Evolutionary conservation across 1,140 invertebrate genomes (phyloP).

Genomic region (Brachionus asplanchnoidis): DNA sequence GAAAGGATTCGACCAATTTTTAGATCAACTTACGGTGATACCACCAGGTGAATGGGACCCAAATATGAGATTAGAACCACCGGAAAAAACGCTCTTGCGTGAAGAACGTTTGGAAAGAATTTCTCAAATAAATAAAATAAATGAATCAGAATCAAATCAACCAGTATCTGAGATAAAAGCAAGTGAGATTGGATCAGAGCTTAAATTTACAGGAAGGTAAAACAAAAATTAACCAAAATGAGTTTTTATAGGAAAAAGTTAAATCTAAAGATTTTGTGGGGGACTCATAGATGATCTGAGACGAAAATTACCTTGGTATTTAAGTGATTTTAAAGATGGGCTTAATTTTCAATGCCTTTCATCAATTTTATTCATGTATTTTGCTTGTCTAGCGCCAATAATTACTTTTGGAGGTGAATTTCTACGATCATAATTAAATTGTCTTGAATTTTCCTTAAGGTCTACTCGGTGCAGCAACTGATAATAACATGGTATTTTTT

Average conservation of each 20-base stretch:
- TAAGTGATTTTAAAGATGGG: conserved; percentile 70
- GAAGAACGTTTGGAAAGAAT: conserved; percentile 36
- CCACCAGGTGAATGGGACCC: conserved; percentile 95
- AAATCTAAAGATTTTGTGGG: conserved; percentile 65
- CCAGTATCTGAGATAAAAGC: conserved; percentile 44
- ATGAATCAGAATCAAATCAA: background rate
- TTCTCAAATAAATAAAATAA: background rate
- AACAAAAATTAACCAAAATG: background rate
- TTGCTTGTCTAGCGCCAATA: conserved; percentile 93
- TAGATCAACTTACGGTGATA: conserved; percentile 87
- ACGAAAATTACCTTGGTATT: conserved; percentile 76
- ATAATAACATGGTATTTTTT: conserved; percentile 73
- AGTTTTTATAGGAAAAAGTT: background rate
- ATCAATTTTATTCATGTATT: conserved; percentile 96
- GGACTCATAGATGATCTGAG: conserved; percentile 83
- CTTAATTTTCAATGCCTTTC: conserved; percentile 86
- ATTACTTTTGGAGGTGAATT: conserved; percentile 89
- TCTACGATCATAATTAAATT: conserved; percentile 62
- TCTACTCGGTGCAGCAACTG: conserved; percentile 85
- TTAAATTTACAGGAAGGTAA: conserved; percentile 33
- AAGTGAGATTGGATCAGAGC: conserved; percentile 60
- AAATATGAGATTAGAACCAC: conserved; percentile 92
- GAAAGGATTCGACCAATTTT: conserved; percentile 86
- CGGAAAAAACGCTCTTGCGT: conserved; percentile 78
- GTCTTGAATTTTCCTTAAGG: conserved; percentile 65